Evolutionary conservation across 2,113 vertebrate genomes (phyloP), one percentile per base, ranked within the genome.

Genomic region (Syngnathus typhle): DNA sequence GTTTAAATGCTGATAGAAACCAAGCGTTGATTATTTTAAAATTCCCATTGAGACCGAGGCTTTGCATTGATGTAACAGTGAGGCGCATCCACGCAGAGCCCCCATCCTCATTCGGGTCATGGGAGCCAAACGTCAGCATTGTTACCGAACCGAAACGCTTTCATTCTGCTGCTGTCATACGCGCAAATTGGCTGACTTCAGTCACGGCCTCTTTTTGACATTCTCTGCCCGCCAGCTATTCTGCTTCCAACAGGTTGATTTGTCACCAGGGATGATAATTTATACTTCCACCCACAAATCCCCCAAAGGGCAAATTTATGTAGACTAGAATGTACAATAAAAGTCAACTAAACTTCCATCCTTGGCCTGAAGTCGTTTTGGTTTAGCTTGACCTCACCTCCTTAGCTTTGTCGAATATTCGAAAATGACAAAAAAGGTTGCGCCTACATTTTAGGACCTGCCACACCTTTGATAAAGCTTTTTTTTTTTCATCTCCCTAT

Each of bases 111-210:
- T 80, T 75, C 74, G 81, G 79, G 82, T 79, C 79, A 65, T 60
- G 74, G 73, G 76, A 73, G 69, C 58, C 6, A 60, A 49, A 60
- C 61, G 73, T 61, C n/a, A 69, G 61, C 38, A 65, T 46, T 62
- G 68, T 74, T 88, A 86, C 86, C 81, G 84, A 82, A 83, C 72
- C 46, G 80, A 84, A 83, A 83, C 87, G 44, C 39, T 83, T 81
- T 82, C 76, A 84, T 86, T 87, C 78, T 80, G 72, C 78, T 36
- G 72, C 85, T 84, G 88, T 85, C 83, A 84, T 83, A 79, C 69
- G 58, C 69, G 70, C 69, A 83, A 85, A 84, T 79, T 65, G 80
- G 49, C 64, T 21, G 75, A 82, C 82, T 87, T 80, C 62, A 78
- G 65, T 78, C 71, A 64, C 21, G 21, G 66, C 15, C 5, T 16